Conservation (phyloP, 1,140 invertebrate species). For the Oncopodura yosiiana region DNA sequence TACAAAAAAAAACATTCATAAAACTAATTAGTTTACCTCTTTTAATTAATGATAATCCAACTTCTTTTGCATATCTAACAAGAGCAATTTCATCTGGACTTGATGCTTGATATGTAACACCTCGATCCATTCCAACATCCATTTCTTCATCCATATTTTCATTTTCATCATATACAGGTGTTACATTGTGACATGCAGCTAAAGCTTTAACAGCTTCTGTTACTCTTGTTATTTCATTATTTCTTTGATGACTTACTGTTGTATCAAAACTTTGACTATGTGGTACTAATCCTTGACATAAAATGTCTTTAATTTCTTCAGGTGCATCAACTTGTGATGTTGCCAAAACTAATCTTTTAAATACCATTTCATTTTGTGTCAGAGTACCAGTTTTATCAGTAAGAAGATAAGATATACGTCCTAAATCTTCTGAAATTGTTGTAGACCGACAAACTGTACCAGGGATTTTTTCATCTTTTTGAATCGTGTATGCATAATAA, state of each 20-base stretch:
- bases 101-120: conserved; percentile 59
- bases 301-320: conserved; percentile 20
- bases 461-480: conserved; percentile 80
- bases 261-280: not conserved
- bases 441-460: conserved; percentile 96
- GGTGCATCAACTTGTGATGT: conserved; percentile 42
- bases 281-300: conserved; percentile 13
- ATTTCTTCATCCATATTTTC: conserved; percentile 39
- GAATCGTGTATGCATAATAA: conserved; percentile 95
- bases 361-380: conserved; percentile 98
- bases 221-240: conserved; percentile 62
- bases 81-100: conserved; percentile 77
- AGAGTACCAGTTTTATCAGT: conserved; percentile 98
- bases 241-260: not conserved
- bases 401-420: conserved; percentile 85
- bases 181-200: conserved; percentile 97
- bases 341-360: conserved; percentile 86
- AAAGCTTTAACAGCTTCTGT: conserved; percentile 82
- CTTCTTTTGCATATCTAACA: conserved; percentile 31
- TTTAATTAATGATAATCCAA: conserved; percentile 23
- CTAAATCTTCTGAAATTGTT: conserved; percentile 97
- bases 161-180: conserved; percentile 76
- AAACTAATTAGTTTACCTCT: too few relatives aligned
- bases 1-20: too few relatives aligned
- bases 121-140: conserved; percentile 32